Evolutionary conservation across 2,797 vertebrate genomes (phyloP).

Genomic region (Gobio occitaniae): DNA sequence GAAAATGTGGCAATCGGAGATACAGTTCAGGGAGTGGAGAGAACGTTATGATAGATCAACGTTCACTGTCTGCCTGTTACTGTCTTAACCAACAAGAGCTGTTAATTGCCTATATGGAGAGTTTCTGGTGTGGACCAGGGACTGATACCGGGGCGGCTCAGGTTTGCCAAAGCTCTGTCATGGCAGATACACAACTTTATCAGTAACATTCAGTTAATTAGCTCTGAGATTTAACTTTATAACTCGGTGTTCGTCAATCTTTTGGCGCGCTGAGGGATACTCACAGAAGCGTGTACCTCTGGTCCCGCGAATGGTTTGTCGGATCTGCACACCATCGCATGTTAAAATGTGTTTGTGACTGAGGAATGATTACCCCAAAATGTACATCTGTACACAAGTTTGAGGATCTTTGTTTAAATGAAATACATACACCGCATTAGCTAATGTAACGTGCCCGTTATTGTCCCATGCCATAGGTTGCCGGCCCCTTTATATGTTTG

Average conservation of each 20-base stretch:
- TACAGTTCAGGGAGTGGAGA: slow-evolving; percentile 21
- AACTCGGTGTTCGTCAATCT: background rate
- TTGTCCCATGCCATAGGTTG: background rate
- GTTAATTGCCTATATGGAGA: slow-evolving; percentile 67
- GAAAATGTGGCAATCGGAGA: slow-evolving; percentile 13
- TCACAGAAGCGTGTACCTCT: background rate
- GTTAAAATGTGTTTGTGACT: background rate
- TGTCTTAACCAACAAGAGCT: slow-evolving; percentile 69
- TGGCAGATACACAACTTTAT: slow-evolving; percentile 56
- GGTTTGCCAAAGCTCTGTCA: slow-evolving; percentile 62
- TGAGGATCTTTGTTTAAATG: background rate
- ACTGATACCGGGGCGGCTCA: slow-evolving; percentile 61
- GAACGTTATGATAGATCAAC: slow-evolving; percentile 67
- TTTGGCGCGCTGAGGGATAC: background rate
- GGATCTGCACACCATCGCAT: background rate
- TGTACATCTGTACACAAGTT: background rate
- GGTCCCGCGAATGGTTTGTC: background rate
- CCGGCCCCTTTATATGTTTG: background rate
- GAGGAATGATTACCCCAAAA: background rate
- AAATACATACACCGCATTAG: background rate
- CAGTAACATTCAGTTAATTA: background rate
- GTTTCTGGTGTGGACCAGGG: slow-evolving; percentile 66
- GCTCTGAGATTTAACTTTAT: background rate
- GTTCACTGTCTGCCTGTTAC: slow-evolving; percentile 66
- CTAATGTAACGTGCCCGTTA: background rate